Base-by-base conservation (phyloP, 2,888 invertebrate genomes). In the Tigriopus californicus region DNA sequence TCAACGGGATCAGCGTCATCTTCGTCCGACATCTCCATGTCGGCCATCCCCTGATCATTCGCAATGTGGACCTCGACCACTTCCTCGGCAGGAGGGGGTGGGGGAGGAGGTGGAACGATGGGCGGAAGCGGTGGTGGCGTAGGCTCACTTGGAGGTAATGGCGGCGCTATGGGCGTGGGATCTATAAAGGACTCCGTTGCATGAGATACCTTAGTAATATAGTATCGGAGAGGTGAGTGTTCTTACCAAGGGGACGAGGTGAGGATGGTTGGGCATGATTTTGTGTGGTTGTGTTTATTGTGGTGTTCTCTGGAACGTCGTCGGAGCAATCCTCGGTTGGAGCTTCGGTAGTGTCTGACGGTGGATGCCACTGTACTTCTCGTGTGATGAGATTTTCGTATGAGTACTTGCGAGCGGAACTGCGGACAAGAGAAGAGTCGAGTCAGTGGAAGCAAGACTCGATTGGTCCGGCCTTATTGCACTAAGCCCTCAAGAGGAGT, bases 351-450 rank as follows among this genome's bases (percentile, higher is more conserved):
- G 33, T 3, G 8, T 33, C 33, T 33, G 33, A 5, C 3, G 33
- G 33, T 33, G 33, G 33, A 20, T 49, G 8, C 15, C 15, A 49
- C n/a, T 46, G 56, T 18, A 33, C 33, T 24, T 56, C 56, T 25
- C 56, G 20, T 18, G 56, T 44, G 13, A 44, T 56, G 18, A 56
- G 44, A 33, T 56, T 56, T 56, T 56, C 56, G 25, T 56, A 56
- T 13, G 25, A 20, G 25, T 56, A 56, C 15, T 41, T 46, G 22
- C 46, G 42, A 13, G 44, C 11, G 20, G 44, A 24, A 25, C 56
- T 56, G 25, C 18, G 46, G 15, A 15, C 20, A 42, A 42, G n/a
- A 24, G 46, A 44, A 56, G 46, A 56, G 25, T 52, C 22, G 15
- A 33, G 33, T 33, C 33, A 33, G 33, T 33, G 33, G 33, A 33